These are phyloP conservation scores for Probosciger aterrimus DNA, from an alignment of 2,113 vertebrate genomes.

Conservation along the genomic window DNA sequence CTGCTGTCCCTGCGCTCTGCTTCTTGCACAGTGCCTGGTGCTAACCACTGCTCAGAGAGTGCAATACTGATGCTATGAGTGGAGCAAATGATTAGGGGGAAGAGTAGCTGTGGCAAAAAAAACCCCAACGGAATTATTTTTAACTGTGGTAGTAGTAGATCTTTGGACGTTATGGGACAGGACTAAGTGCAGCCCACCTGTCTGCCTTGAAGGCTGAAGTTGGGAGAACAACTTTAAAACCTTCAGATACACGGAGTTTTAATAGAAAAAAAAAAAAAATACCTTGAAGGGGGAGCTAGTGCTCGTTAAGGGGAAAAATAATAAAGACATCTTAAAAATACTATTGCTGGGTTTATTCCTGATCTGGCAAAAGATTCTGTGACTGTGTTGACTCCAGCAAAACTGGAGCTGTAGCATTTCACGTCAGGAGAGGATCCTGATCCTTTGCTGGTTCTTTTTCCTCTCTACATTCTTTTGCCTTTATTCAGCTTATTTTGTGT, in stretches of 20 bases:
- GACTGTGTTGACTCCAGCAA: neutral
- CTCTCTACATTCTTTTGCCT: neutral
- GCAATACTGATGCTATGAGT: rapidly evolving
- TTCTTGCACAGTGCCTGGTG: neutral
- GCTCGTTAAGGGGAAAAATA: neutral
- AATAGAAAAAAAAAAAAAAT: neutral
- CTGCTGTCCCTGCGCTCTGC: neutral
- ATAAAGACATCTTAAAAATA: neutral
- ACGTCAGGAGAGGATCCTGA: neutral
- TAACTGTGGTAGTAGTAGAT: neutral
- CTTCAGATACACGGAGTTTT: neutral
- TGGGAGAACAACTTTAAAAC: neutral
- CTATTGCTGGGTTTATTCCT: neutral
- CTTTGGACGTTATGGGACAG: neutral
- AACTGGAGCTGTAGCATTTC: neutral
- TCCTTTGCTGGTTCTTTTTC: neutral
- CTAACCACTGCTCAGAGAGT: neutral
- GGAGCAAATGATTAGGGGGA: neutral
- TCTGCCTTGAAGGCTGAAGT: neutral
- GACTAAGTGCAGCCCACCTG: neutral
- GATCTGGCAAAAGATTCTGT: neutral
- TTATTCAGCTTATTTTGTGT: neutral
- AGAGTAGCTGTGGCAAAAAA: neutral
- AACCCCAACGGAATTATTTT: neutral
- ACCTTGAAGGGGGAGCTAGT: neutral